A percentile compares a stretch with the other conserved stretches of the same genome.
Evolutionary conservation across 2,113 vertebrate genomes (phyloP).

Genomic region (Erythrocercus mccallii): DNA sequence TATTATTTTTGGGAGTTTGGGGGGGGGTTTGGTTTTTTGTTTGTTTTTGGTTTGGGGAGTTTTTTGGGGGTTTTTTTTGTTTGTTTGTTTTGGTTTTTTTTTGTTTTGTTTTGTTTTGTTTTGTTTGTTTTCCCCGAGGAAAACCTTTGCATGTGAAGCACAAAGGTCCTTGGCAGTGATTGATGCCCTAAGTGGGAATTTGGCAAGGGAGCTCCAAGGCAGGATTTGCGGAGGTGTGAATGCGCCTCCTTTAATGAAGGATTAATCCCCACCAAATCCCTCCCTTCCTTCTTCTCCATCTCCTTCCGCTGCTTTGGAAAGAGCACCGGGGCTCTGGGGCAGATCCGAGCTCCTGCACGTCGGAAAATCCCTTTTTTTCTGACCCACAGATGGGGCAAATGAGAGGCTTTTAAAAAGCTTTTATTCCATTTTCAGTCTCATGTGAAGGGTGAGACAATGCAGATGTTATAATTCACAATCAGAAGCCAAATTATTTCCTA

Average conservation of each 20-base stretch:
- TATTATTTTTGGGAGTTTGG: too few species aligned
- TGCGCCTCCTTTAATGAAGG: background rate
- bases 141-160: background rate
- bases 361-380: too few species aligned
- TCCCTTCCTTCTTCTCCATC: background rate
- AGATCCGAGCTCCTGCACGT: background rate
- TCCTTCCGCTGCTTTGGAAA: background rate
- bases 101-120: too few species aligned
- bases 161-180: background rate
- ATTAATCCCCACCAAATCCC: background rate
- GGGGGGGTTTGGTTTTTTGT: too few species aligned
- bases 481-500: too few species aligned
- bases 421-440: too few species aligned
- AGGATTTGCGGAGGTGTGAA: background rate
- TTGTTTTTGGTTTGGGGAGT: too few species aligned
- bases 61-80: too few species aligned
- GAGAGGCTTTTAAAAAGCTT: too few species aligned
- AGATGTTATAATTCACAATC: too few species aligned
- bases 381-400: too few species aligned
- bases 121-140: background rate
- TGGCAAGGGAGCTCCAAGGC: background rate
- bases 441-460: too few species aligned
- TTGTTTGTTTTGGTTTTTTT: background rate
- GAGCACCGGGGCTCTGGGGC: background rate
- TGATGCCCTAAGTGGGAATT: accelerated